These are phyloP conservation scores for Sminthurides aquaticus DNA, from an alignment of 2,888 invertebrate species.

Conservation along the genomic window DNA sequence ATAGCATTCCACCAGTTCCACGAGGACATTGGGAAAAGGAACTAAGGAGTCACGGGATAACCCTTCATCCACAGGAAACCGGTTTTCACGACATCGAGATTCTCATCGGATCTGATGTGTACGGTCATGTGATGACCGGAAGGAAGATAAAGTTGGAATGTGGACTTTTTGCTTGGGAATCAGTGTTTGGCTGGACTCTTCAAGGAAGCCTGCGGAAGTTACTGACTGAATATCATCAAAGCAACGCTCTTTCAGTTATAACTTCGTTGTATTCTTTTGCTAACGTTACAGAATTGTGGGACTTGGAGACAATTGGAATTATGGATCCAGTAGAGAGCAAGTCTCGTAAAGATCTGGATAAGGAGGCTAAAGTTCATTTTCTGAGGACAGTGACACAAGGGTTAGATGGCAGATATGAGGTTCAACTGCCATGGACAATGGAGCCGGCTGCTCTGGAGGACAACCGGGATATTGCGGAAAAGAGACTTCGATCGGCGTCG, in stretches of 20 bases:
- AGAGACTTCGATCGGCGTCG: not conserved
- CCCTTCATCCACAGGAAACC: too few relatives aligned
- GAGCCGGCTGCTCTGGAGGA: not conserved
- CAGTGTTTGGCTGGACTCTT: slow-evolving; percentile 27
- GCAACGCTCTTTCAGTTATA: too few relatives aligned
- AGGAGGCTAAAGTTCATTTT: not conserved
- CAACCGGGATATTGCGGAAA: not conserved
- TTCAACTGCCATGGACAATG: not conserved
- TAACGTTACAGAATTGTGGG: too few relatives aligned
- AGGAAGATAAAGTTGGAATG: too few relatives aligned
- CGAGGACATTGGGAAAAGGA: too few relatives aligned
- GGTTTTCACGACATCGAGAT: too few relatives aligned
- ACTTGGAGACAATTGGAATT: slow-evolving; percentile 18
- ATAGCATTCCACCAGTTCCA: too few relatives aligned
- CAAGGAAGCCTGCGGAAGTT: slow-evolving; percentile 8
- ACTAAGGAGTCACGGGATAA: too few relatives aligned
- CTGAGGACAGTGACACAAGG: not conserved
- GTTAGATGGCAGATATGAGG: not conserved
- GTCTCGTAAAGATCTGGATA: not conserved
- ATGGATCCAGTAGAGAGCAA: not conserved
- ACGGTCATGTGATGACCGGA: too few relatives aligned
- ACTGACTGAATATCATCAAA: too few relatives aligned
- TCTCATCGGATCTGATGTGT: too few relatives aligned
- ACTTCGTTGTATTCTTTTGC: too few relatives aligned
- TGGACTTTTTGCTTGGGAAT: slow-evolving; percentile 26